Base-by-base conservation (phyloP, 2,797 vertebrate genomes). In the Cossypha dichroa region DNA sequence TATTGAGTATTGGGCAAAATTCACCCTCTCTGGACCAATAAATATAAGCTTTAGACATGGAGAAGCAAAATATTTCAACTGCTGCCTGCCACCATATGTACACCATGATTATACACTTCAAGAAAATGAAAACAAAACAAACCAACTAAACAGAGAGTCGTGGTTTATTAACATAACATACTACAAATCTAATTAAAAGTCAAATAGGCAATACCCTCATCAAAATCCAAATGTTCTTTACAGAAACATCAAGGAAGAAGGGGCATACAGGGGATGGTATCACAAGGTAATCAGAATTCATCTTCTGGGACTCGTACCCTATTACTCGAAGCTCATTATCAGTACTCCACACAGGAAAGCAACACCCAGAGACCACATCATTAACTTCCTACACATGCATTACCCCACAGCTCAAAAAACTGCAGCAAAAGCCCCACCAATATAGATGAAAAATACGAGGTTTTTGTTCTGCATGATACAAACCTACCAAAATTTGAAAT, bases 241-340 rank as follows among this genome's bases (percentile, higher is more conserved):
- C 96, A 98, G 97, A 97, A 97, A 98, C 97, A 97, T 98, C 95
- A 98, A 98, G 97, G 96, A 97, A 88, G 96, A 97, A 96, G 93
- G 94, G 93, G 91, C 94, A 96, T 96, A 90, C 85, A 72, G 90
- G 66, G 97, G 98, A 98, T 77, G 88, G 96, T 97, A 94, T 97
- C 97, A 97, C 97, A 97, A 98, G 98, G 98, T 99, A 99, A 99
- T 99, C 98, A 98, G 98, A 98, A 98, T 98, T 98, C 98, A 98
- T 98, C 99, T 98, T 98, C 97, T 97, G 98, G 98, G 99, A 99
- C 98, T 96, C 95, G 72, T 98, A 98, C 97, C 97, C 97, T 97
- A 98, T 98, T 98, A 98, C 98, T 98, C 74, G 64, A 86, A 99
- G 99, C 99, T 99, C 99, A 99, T 99, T 99, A 99, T 97, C 98